Conservation (phyloP, 2,797 vertebrate genomes). For the Ptychadena robeensis region DNA sequence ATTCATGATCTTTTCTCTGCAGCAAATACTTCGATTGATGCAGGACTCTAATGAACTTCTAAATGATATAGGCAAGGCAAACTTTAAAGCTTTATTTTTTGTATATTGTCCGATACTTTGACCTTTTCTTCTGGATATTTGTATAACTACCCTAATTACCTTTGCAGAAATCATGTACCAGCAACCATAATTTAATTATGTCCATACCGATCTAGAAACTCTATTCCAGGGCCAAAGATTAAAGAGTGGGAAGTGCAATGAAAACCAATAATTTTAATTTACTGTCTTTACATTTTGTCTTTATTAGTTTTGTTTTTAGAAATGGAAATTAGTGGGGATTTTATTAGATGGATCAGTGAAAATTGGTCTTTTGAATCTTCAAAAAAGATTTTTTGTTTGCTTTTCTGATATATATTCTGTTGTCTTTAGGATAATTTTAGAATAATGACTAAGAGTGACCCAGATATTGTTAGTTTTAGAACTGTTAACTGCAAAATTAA, state of each 20-base stretch:
- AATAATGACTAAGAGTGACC: too few species aligned
- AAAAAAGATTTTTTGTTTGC: too few species aligned
- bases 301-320: too few species aligned
- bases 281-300: background rate
- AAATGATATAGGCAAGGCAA: slow-evolving; percentile 46
- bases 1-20: slow-evolving; percentile 16
- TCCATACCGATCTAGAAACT: slow-evolving; percentile 19
- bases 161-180: slow-evolving; percentile 10
- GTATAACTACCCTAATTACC: slow-evolving; percentile 50
- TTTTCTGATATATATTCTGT: too few species aligned
- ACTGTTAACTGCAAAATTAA: too few species aligned
- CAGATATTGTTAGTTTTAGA: too few species aligned
- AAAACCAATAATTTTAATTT: background rate
- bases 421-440: too few species aligned
- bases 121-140: slow-evolving; percentile 38
- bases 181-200: slow-evolving; percentile 45
- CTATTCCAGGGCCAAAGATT: slow-evolving; percentile 17
- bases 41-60: slow-evolving; percentile 43
- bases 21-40: slow-evolving; percentile 24
- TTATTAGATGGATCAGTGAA: too few species aligned
- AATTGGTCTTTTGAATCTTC: too few species aligned
- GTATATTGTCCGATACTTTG: slow-evolving; percentile 27
- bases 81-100: slow-evolving; percentile 43
- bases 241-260: slow-evolving; percentile 18
- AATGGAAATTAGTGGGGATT: too few species aligned